A percentile compares a stretch with the other conserved stretches of the same genome.
Conservation (phyloP, 2,888 invertebrate genomes). For the Punctoribates punctum region DNA sequence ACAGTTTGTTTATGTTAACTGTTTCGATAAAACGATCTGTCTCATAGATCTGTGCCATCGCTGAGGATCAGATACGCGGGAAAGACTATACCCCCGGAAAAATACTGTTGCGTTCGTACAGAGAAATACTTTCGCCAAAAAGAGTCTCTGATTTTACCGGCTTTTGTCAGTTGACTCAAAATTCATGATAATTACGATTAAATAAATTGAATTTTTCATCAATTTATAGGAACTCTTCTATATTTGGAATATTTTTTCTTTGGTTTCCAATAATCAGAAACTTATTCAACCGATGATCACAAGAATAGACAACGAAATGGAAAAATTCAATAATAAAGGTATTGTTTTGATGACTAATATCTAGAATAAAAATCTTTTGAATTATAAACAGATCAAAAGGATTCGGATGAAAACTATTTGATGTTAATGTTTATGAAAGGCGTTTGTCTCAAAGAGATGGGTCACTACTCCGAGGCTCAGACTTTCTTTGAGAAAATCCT, state of each 20-base stretch:
- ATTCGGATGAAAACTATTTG: slow-evolving; percentile 30
- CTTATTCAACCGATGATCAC: slow-evolving; percentile 53
- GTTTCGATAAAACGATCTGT: too few relatives aligned
- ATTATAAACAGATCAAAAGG: not conserved
- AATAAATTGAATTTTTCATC: too few relatives aligned
- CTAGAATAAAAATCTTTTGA: too few relatives aligned
- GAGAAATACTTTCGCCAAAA: slow-evolving; percentile 72
- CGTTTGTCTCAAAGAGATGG: slow-evolving; percentile 73
- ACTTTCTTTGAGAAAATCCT: slow-evolving; percentile 29
- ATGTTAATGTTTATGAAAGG: slow-evolving; percentile 70
- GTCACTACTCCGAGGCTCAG: slow-evolving; percentile 64
- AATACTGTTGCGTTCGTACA: slow-evolving; percentile 83
- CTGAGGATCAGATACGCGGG: slow-evolving; percentile 88
- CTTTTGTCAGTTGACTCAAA: slow-evolving; percentile 57
- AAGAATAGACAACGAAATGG: slow-evolving; percentile 50
- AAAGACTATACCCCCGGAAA: slow-evolving; percentile 94
- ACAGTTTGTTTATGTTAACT: not conserved
- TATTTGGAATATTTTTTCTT: slow-evolving; percentile 85
- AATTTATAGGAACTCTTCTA: slow-evolving; percentile 70
- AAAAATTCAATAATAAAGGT: not conserved
- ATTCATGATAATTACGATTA: too few relatives aligned
- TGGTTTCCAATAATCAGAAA: slow-evolving; percentile 68
- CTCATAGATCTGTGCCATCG: slow-evolving; percentile 61
- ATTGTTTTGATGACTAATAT: too few relatives aligned
- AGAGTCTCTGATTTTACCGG: slow-evolving; percentile 70